These are phyloP conservation scores for Zonitis immaculata DNA, from an alignment of 2,888 invertebrate species.

Conservation along the genomic window DNA sequence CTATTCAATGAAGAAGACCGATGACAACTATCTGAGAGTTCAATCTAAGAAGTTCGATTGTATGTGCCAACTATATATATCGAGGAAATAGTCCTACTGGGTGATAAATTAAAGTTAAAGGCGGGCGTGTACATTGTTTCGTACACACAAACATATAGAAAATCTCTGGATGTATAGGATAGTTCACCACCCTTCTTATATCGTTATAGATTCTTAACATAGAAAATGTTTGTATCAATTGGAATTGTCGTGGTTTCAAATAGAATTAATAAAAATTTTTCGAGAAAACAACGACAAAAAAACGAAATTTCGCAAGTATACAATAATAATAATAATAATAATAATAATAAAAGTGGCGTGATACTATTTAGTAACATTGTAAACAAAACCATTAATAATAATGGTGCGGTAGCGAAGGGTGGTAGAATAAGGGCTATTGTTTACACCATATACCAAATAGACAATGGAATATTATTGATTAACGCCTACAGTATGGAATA, in stretches of 20 bases:
- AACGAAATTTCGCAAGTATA: not conserved
- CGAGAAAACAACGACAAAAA: not conserved
- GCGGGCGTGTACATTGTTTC: constrained; percentile 46
- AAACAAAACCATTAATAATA: constrained; percentile 1
- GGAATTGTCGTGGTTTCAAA: constrained; percentile 38
- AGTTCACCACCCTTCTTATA: constrained; percentile 22
- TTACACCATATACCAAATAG: not conserved
- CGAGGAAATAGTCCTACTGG: constrained; percentile 47
- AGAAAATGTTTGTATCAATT: constrained; percentile 43
- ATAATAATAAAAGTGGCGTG: not conserved
- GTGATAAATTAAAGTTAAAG: constrained; percentile 49
- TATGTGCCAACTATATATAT: constrained; percentile 32
- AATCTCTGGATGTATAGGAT: constrained; percentile 44
- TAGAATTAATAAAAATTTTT: constrained; percentile 44
- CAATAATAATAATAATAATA: not conserved
- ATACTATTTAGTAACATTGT: not conserved
- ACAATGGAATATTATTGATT: not conserved
- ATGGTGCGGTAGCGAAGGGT: not conserved
- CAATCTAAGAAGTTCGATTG: constrained; percentile 47
- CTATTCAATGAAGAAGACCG: constrained; percentile 37
- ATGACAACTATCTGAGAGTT: constrained; percentile 45
- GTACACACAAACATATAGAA: constrained; percentile 35
- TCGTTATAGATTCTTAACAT: constrained; percentile 41
- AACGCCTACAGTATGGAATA: not conserved
- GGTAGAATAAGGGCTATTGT: not conserved